Evolutionary conservation across 2,113 vertebrate genomes (phyloP), one percentile per base, ranked within the genome.

Genomic region (Excalfactoria chinensis): DNA sequence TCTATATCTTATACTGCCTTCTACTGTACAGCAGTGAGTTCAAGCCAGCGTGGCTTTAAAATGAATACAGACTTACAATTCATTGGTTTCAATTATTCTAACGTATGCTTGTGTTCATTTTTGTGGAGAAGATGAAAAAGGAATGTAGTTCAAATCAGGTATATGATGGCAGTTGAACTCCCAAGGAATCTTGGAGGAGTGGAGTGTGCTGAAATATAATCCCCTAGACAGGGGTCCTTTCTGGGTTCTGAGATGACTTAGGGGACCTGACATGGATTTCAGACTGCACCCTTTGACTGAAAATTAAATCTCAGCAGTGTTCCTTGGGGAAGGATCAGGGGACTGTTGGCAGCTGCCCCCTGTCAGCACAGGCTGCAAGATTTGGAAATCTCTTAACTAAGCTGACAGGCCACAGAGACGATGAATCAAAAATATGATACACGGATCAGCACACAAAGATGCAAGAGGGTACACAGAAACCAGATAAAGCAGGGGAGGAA

Each of bases 301-400:
- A 98, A 98, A 98, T 98, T 98, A 98, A 98, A 98, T 98, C 97
- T 98, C 96, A 93, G 97, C 95, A 93, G 87, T 81, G 96, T 93
- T 98, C 98, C 97, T 97, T 75, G 44, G 97, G 97, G 98, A 97
- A 97, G 96, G 95, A 97, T 97, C 97, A 97, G 97, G 95, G 97
- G 97, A 97, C 96, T 97, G 96, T 96, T 97, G 94, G 96, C 98
- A 98, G 98, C 98, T 98, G 98, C 97, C 97, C 97, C 94, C 97
- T 98, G 98, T 98, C 98, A 98, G 95, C 69, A 68, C 87, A 95
- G 94, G 93, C 97, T 96, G 95, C 97, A 95, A 96, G 96, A 98
- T 97, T 97, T 97, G 98, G 97, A 98, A 97, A 98, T 98, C 98
- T 98, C 98, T 98, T 98, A 98, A 98, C 97, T 98, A 98, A 98